Evolutionary conservation across 2,888 invertebrate genomes (phyloP).

Genomic region (Heliconius erato): DNA sequence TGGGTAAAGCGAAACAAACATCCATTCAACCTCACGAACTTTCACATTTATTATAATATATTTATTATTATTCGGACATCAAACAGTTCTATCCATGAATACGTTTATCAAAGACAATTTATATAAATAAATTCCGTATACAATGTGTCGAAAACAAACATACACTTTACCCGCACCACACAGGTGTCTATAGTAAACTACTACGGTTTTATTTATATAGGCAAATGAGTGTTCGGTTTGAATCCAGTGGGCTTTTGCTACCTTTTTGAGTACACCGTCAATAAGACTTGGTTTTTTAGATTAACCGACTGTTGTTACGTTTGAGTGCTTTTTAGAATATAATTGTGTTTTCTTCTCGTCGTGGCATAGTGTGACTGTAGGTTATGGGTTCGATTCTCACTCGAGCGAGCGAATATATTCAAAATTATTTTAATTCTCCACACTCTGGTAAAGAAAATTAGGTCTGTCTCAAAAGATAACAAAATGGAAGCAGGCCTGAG

Average conservation of each 20-base stretch:
- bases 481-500: too few relatives aligned
- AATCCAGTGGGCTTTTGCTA: neutral
- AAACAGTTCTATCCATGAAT: neutral
- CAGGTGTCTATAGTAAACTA: neutral
- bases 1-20: too few relatives aligned
- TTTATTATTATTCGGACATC: neutral
- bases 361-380: neutral
- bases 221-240: constrained; percentile 26
- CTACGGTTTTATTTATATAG: constrained; percentile 13
- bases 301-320: constrained; percentile 5
- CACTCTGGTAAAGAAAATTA: too few relatives aligned
- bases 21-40: too few relatives aligned
- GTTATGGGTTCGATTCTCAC: too few relatives aligned
- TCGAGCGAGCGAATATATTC: too few relatives aligned
- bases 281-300: constrained; percentile 8
- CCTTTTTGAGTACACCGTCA: constrained; percentile 24
- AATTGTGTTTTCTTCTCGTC: neutral
- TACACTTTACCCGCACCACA: neutral
- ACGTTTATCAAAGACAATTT: neutral
- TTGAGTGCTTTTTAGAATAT: neutral
- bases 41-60: neutral
- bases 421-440: too few relatives aligned
- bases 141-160: constrained; percentile 16
- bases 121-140: neutral
- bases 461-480: too few relatives aligned